phyloP scores from a whole-genome alignment of 1,140 invertebrate species.

The Drosophila nikananu region DNA sequence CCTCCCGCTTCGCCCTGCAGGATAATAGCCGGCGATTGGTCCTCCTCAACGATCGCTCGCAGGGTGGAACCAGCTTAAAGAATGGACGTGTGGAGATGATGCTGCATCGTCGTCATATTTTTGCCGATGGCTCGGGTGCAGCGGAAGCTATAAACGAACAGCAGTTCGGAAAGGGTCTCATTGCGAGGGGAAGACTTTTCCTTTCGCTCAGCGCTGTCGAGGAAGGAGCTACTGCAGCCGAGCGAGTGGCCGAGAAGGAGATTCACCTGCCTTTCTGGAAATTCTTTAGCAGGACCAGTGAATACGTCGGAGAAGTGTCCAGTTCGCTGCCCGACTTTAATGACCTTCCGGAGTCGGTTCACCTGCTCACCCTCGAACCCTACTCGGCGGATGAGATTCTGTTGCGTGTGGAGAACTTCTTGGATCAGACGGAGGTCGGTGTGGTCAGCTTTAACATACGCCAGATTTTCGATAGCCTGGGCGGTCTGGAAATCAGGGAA shows the following conservation, averaged over 20 bases:
- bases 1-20: conserved; percentile 91
- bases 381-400: conserved; percentile 90
- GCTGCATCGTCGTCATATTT: conserved; percentile 94
- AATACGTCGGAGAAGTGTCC: conserved; percentile 58
- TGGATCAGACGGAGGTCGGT: conserved; percentile 91
- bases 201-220: conserved; percentile 86
- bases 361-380: conserved; percentile 94
- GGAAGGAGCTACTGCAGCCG: conserved; percentile 28
- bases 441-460: conserved; percentile 67
- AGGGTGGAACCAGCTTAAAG: conserved; percentile 93
- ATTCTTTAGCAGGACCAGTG: conserved; percentile 78
- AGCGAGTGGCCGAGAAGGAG: conserved; percentile 59
- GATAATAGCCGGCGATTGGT: conserved; percentile 86
- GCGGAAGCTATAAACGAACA: conserved; percentile 96
- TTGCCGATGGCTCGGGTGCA: conserved; percentile 97
- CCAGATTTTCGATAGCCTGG: conserved; percentile 54
- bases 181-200: conserved; percentile 92
- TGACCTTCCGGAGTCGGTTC: conserved; percentile 89
- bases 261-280: conserved; percentile 73
- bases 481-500: conserved; percentile 60
- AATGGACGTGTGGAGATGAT: conserved; percentile 92
- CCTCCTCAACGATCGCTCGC: conserved; percentile 93
- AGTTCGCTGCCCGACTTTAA: conserved; percentile 46
- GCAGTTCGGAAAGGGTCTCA: conserved; percentile 91
- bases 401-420: conserved; percentile 94